A percentile compares a stretch with the other conserved stretches of the same genome.
Evolutionary conservation across 2,888 invertebrate genomes (phyloP).

Genomic region (Hypselothyrea guttata): DNA sequence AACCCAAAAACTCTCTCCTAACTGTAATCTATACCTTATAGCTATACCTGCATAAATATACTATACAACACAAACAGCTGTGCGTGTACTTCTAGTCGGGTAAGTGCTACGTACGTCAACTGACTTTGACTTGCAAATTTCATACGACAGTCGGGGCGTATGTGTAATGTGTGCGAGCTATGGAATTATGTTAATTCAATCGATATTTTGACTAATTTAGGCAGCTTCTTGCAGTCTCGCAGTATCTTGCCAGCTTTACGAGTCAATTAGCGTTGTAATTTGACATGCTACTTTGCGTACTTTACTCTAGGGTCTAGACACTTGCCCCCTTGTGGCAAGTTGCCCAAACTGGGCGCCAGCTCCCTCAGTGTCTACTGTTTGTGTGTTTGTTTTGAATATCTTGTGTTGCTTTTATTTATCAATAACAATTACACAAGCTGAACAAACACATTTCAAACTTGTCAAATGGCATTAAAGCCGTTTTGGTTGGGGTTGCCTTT

Average conservation of each 20-base stretch:
- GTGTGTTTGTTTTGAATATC: no score
- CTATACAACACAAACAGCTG: conserved; percentile 15
- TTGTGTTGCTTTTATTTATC: conserved; percentile 47
- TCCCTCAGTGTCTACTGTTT: not conserved
- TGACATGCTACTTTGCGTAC: conserved; percentile 50
- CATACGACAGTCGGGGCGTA: conserved; percentile 28
- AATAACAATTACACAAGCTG: conserved; percentile 52
- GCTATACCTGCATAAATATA: conserved; percentile 10
- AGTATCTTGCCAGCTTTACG: no score
- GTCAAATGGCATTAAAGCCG: conserved; percentile 62
- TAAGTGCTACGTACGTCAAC: conserved; percentile 25
- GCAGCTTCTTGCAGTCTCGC: conserved; percentile 40
- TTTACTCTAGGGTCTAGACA: not conserved
- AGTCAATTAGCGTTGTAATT: conserved; percentile 63
- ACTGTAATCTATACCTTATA: conserved; percentile 22
- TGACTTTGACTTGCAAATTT: conserved; percentile 44
- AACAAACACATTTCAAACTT: conserved; percentile 59
- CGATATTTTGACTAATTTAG: conserved; percentile 55
- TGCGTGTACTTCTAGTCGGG: conserved; percentile 47
- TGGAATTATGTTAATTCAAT: conserved; percentile 67
- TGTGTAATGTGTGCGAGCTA: conserved; percentile 40
- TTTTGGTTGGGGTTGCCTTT: conserved; percentile 18
- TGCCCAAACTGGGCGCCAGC: not conserved
- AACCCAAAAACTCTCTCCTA: conserved; percentile 40
- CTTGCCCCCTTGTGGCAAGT: not conserved